Conservation (phyloP, 2,888 invertebrate species). For the Conomelus anceps region DNA sequence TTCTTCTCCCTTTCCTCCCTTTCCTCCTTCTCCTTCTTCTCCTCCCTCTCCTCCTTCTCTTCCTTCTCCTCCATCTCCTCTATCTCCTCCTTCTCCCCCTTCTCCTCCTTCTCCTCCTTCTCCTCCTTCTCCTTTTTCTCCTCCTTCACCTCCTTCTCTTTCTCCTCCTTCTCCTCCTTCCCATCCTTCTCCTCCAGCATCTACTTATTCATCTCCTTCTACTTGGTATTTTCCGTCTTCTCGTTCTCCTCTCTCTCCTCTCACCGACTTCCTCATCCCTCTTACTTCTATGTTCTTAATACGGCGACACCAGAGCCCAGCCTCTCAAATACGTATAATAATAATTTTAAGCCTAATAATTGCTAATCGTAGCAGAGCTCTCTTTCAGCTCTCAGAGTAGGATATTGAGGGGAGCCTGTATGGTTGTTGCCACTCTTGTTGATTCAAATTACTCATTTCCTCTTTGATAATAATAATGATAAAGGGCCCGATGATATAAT, state of each 20-base stretch:
- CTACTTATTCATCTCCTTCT: too few species aligned
- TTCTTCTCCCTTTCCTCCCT: conserved; percentile 18
- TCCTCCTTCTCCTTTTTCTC: too few species aligned
- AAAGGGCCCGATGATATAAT: background rate
- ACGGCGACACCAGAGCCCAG: background rate
- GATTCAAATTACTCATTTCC: conserved; percentile 7
- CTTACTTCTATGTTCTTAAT: background rate
- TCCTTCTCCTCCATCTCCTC: too few species aligned
- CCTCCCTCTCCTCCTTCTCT: background rate
- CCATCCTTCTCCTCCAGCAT: too few species aligned
- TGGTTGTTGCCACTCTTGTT: background rate
- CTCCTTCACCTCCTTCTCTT: too few species aligned
- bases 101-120: too few species aligned
- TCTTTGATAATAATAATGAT: background rate
- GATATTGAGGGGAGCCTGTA: background rate
- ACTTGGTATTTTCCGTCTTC: too few species aligned
- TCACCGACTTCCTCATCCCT: background rate
- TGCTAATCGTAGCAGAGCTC: background rate
- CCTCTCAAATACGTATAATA: background rate
- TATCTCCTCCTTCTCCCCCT: conserved; percentile 9
- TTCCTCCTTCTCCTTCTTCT: conserved; percentile 14
- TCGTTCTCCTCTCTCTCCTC: background rate
- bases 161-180: too few species aligned
- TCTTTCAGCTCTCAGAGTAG: too few species aligned
- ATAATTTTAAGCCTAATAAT: background rate